Evolutionary conservation across 2,888 invertebrate genomes (phyloP), one percentile per base, ranked within the genome.

Genomic region (Tolmerus cingulatus): DNA sequence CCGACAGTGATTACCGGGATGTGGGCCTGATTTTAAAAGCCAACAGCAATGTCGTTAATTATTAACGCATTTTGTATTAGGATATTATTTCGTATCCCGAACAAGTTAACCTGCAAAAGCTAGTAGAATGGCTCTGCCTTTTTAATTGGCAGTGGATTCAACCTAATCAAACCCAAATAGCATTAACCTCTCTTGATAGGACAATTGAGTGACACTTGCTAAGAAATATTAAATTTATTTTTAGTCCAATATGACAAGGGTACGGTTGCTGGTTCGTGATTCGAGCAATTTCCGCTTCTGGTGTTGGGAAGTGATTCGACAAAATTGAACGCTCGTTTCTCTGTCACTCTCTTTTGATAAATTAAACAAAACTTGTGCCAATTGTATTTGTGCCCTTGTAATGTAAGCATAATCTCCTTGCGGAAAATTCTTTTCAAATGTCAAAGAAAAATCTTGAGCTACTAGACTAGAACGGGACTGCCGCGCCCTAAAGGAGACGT

Each of bases 61-160:
- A 86, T 86, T 86, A 78, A 86, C 40, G 86, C n/a, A 77, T 27
- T 86, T 86, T 86, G 78, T 79, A 79, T 86, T 79, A 86, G 40
- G 78, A 66, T 79, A 79, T 55, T 66, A 78, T 74, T 74, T n/a
- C 23, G n/a, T 46, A 23, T 27, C 12, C 74, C 23, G 34, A 19
- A 74, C 51, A 43, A 34, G 43, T 14, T 46, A 46, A 27, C 66
- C 23, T 66, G 23, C 19, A 40, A 19, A 37, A 51, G 8, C 14
- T 46, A 85, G 46, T 34, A 23, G 23, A 85, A 34, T 85, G 85
- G 34, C 1, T 74, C 27, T 40, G 37, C 43, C 30, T 74, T 74
- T 74, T 85, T 85, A 85, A 85, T 85, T 74, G 85, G 40, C 74
- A 74, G 37, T 46, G 46, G 74, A 85, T 46, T 85, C 9, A 46